Evolutionary conservation across 1,140 invertebrate genomes (phyloP), one percentile per base, ranked within the genome.

Genomic region (Drosophila athabasca): DNA sequence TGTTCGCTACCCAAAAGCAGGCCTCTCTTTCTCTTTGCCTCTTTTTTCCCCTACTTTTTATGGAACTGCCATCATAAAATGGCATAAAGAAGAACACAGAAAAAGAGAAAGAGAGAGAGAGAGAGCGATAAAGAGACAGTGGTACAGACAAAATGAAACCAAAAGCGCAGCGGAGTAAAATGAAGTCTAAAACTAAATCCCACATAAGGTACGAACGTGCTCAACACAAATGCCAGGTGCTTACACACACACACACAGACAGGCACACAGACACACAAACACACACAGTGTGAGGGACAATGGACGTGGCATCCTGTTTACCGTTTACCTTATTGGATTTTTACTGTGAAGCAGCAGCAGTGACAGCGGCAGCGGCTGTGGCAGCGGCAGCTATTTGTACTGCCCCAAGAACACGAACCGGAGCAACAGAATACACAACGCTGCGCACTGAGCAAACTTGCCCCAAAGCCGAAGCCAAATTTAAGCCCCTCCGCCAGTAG

Each of bases 101-200:
- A 5, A 35, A 31, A 11, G 48, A 39, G 45, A 6, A 22, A 1
- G 2, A 66, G 31, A 8, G 39, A 0, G 1, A 9, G 3, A 39
- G 41, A 39, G 51, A 1, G 45, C 0, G 2, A 59, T 31, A 8
- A 19, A 48, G 13, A 22, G 48, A 35, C n/a, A 55, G 51, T 2
- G 35, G n/a, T 41, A 26, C n/a, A 31, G 46, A 59, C 69, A 73
- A 83, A 90, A 89, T 80, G 76, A 88, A 88, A 88, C 79, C 85
- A 84, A 90, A 90, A 89, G 85, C 85, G 74, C 85, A 89, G 76
- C 72, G 62, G 76, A 87, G 83, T 87, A 87, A 87, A 87, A 87
- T 88, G 82, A 87, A 88, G 83, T 88, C 83, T 88, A 88, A 88
- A 76, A 79, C 83, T 88, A 88, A 88, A 88, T 88, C 83, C 83